Percentiles rank a stretch among this genome's conserved stretches.
Conservation (phyloP, 1,140 invertebrate genomes). For the Musca domestica region DNA sequence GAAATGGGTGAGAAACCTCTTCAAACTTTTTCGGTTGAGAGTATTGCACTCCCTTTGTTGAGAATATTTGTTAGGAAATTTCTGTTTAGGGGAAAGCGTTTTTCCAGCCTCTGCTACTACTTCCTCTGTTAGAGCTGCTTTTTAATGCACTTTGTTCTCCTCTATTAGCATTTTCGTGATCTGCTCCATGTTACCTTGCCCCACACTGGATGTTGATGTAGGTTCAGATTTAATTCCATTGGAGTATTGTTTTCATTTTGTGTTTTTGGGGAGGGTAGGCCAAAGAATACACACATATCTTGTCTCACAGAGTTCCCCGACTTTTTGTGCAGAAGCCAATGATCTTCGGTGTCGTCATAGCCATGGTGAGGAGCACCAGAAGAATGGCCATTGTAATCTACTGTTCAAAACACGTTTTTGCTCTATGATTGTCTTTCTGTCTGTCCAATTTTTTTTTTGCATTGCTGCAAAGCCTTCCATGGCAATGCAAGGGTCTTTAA, state of each 20-base stretch:
- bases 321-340: not conserved
- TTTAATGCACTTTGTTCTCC: not conserved
- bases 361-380: too few species aligned
- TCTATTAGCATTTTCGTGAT: not conserved
- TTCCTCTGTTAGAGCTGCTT: too few species aligned
- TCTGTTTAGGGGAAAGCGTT: too few species aligned
- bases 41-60: too few species aligned
- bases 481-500: conserved; percentile 46
- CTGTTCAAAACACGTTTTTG: conserved; percentile 12
- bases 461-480: conserved; percentile 1
- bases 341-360: not conserved
- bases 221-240: not conserved
- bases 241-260: not conserved
- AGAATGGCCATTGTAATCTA: not conserved
- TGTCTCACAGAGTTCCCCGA: not conserved
- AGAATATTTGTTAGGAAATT: too few species aligned
- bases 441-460: not conserved
- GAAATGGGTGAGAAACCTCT: too few species aligned
- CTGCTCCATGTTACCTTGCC: not conserved
- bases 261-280: not conserved
- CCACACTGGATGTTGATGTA: conserved; percentile 8
- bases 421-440: not conserved
- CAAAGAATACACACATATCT: not conserved
- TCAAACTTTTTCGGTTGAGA: too few species aligned
- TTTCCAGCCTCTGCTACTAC: too few species aligned